A percentile compares a stretch with the other conserved stretches of the same genome.
Evolutionary conservation across 2,113 vertebrate genomes (phyloP).

Genomic region (Hemichromis elongatus): DNA sequence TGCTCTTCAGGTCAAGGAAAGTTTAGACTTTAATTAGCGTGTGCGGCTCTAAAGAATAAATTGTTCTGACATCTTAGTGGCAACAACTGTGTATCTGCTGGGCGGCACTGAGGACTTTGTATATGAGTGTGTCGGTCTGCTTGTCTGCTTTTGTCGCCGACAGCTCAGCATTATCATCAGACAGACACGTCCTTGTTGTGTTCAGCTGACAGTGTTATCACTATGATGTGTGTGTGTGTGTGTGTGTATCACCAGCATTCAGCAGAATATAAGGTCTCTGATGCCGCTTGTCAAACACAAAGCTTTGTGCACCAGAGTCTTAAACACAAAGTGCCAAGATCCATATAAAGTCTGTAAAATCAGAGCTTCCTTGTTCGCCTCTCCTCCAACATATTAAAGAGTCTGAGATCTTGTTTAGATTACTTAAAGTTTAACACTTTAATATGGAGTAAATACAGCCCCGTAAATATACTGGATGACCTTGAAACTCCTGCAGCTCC

Average conservation of each 20-base stretch:
- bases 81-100: not conserved
- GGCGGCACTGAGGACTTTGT: not conserved
- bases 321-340: not conserved
- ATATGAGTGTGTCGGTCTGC: not conserved
- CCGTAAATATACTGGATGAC: not conserved
- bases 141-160: not conserved
- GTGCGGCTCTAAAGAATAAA: not conserved
- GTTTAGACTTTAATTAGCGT: not conserved
- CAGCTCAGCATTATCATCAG: slow-evolving; percentile 9
- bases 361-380: not conserved
- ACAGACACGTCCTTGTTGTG: slow-evolving; percentile 1
- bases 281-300: not conserved
- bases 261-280: not conserved
- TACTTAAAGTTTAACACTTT: not conserved
- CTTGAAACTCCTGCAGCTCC: no score
- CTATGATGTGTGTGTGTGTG: not conserved
- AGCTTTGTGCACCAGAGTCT: not conserved
- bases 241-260: not conserved
- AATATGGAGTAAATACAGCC: not conserved
- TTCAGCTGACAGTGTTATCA: not conserved
- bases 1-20: slow-evolving; percentile 7
- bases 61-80: not conserved
- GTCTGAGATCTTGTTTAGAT: not conserved
- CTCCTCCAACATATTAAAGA: not conserved
- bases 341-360: not conserved